These are phyloP conservation scores for Limnephilus lunatus DNA, from an alignment of 2,888 invertebrate species.

Conservation along the genomic window DNA sequence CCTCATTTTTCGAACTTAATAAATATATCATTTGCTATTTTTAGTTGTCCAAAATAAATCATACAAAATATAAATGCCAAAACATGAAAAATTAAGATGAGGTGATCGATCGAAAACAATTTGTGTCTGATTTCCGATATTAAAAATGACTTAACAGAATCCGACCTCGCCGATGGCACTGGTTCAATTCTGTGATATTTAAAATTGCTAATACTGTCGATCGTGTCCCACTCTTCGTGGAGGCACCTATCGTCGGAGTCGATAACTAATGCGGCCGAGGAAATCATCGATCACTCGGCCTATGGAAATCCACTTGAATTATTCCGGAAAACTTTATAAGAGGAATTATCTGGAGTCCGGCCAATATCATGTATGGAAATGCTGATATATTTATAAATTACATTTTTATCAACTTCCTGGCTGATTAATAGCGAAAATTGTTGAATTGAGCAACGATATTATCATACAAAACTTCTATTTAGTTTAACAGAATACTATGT, in stretches of 20 bases:
- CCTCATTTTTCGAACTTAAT: too few relatives aligned
- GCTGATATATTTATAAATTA: constrained; percentile 11
- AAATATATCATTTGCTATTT: background rate
- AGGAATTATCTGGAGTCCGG: constrained; percentile 21
- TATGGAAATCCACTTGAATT: background rate
- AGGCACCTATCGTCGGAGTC: constrained; percentile 22
- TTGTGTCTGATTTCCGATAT: background rate
- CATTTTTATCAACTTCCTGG: constrained; percentile 16
- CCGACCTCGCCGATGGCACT: constrained; percentile 59
- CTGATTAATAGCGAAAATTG: background rate
- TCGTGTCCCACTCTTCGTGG: constrained; percentile 58
- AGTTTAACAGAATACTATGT: too few relatives aligned
- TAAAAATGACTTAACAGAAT: constrained; percentile 29
- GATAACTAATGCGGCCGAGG: background rate
- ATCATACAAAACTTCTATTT: too few relatives aligned
- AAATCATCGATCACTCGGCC: constrained; percentile 33
- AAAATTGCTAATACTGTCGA: constrained; percentile 64
- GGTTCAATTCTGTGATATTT: constrained; percentile 65
- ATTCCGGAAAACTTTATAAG: constrained; percentile 26
- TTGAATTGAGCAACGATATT: background rate
- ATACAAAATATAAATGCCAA: background rate
- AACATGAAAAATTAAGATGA: background rate
- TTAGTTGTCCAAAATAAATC: background rate
- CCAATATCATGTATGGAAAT: constrained; percentile 12
- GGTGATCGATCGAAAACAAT: background rate